Percentiles rank a stretch among this genome's conserved stretches.
Conservation (phyloP, 2,113 vertebrate genomes). For the Pangasianodon gigas region DNA sequence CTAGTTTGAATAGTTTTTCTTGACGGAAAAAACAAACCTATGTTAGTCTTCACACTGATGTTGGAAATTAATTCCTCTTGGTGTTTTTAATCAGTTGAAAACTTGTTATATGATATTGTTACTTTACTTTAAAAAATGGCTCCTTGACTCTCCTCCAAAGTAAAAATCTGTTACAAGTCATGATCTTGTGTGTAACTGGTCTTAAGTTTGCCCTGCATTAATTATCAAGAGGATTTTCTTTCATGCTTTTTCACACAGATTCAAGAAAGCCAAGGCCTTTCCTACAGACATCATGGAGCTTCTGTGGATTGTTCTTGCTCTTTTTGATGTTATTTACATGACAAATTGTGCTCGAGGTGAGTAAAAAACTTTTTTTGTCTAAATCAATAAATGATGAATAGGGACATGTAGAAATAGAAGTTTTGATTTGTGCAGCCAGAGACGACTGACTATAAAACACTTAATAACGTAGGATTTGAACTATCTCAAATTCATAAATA, state of each 20-base stretch:
- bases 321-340: constrained; percentile 44
- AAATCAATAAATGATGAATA: background rate
- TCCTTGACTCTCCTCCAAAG: background rate
- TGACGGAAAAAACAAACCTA: background rate
- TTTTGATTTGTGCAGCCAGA: background rate
- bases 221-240: background rate
- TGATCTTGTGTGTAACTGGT: background rate
- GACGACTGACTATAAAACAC: background rate
- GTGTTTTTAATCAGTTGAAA: background rate
- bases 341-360: constrained; percentile 50
- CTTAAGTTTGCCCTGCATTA: background rate
- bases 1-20: background rate
- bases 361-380: background rate
- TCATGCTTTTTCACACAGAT: constrained; percentile 35
- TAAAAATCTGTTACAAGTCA: background rate
- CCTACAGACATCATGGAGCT: constrained; percentile 38
- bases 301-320: constrained; percentile 48
- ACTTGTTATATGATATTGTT: background rate
- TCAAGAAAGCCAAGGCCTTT: constrained; percentile 15
- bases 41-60: background rate
- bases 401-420: background rate
- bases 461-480: background rate
- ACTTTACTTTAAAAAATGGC: no score
- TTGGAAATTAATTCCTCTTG: no score
- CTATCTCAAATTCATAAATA: background rate